Evolutionary conservation across 2,113 vertebrate genomes (phyloP).

Genomic region (Chitala chitala): DNA sequence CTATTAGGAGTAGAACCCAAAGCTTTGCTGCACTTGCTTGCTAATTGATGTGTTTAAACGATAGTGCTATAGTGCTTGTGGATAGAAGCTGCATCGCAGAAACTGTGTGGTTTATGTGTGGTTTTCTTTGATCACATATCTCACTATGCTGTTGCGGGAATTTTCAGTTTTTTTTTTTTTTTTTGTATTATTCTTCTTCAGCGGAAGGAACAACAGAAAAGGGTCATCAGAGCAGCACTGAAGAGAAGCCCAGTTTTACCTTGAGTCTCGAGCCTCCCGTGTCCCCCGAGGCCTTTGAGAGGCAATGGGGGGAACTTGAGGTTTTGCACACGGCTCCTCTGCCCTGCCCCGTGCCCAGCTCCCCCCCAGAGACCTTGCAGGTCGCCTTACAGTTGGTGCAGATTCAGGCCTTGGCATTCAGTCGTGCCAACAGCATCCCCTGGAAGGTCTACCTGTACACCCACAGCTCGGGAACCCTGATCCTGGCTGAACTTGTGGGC

Average conservation of each 20-base stretch:
- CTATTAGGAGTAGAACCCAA: not conserved
- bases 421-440: conserved; percentile 59
- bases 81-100: too few species aligned
- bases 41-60: too few species aligned
- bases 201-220: conserved; percentile 31
- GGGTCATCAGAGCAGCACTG: not conserved
- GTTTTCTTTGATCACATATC: too few species aligned
- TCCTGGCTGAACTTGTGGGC: conserved; percentile 75
- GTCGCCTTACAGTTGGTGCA: conserved; percentile 78
- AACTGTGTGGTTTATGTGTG: too few species aligned
- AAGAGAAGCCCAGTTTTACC: conserved; percentile 32
- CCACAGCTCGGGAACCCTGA: conserved; percentile 63
- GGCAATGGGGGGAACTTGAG: conserved; percentile 60
- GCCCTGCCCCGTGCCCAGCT: conserved; percentile 49
- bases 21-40: too few species aligned
- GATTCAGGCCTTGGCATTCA: conserved; percentile 87
- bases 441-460: conserved; percentile 90
- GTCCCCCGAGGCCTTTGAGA: conserved; percentile 71
- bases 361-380: conserved; percentile 69
- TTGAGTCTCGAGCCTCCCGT: conserved; percentile 54
- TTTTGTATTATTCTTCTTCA: too few species aligned
- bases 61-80: too few species aligned
- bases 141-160: not conserved
- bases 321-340: conserved; percentile 49
- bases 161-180: not conserved